These are phyloP conservation scores for Heterodera schachtii DNA, from an alignment of 1,140 invertebrate species.

Conservation along the genomic window DNA sequence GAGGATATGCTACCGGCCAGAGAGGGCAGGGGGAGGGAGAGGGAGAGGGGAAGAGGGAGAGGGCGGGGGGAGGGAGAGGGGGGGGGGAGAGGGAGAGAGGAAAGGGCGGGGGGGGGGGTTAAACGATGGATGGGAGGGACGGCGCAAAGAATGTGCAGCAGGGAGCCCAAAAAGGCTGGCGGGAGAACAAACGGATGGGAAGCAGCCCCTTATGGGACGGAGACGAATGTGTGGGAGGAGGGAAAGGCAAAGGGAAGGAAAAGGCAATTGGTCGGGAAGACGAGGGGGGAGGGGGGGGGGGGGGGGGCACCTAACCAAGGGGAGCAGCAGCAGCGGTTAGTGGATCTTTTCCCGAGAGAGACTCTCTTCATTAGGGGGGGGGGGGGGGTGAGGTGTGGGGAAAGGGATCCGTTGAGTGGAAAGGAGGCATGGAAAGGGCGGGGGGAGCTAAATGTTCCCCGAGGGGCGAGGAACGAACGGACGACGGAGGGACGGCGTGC, in stretches of 20 bases:
- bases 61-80: no score
- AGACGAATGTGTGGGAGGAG: neutral
- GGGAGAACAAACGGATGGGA: neutral
- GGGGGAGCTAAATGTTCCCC: no score
- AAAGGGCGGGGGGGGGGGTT: neutral
- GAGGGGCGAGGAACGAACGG: neutral
- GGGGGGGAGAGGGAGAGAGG: no score
- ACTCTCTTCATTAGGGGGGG: neutral
- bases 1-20: neutral
- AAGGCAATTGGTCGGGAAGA: constrained; percentile 2
- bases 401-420: neutral
- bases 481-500: neutral
- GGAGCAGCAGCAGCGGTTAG: neutral
- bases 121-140: neutral
- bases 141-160: neutral
- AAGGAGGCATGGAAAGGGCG: neutral
- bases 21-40: neutral
- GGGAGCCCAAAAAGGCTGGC: no score
- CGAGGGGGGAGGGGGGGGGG: no score
- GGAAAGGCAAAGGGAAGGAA: neutral
- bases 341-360: neutral
- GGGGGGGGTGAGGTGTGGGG: no score
- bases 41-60: no score
- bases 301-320: neutral
- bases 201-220: no score